Conservation (phyloP, 2,888 invertebrate genomes). For the Muschampia plurimacula region DNA sequence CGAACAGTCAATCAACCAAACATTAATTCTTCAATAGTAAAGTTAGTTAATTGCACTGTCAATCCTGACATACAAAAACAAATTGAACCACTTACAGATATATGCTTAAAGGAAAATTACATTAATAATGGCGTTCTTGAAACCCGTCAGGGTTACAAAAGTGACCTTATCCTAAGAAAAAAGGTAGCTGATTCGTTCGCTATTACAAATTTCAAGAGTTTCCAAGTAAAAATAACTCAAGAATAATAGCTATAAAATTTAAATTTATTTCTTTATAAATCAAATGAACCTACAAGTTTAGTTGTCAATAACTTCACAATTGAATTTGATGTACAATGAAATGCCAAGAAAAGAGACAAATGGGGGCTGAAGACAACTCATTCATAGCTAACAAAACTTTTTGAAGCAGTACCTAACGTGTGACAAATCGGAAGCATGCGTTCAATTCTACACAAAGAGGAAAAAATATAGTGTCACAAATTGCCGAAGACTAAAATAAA, state of each 20-base stretch:
- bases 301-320: not conserved
- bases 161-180: not conserved
- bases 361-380: constrained; percentile 7
- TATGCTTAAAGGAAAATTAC: not conserved
- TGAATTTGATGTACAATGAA: not conserved
- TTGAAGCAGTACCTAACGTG: constrained; percentile 25
- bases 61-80: not conserved
- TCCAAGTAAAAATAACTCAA: not conserved
- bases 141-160: not conserved
- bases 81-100: not conserved
- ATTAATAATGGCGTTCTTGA: no score
- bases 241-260: no score
- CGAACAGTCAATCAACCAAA: not conserved
- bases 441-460: constrained; percentile 54
- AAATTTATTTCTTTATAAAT: not conserved
- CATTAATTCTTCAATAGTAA: not conserved
- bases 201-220: not conserved
- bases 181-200: not conserved
- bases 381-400: constrained; percentile 11
- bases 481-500: constrained; percentile 29
- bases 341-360: constrained; percentile 18
- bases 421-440: constrained; percentile 17
- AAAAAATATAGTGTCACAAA: constrained; percentile 23
- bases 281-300: not conserved
- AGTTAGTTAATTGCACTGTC: not conserved